Percentiles rank a stretch among this genome's conserved stretches.
phyloP scores from a whole-genome alignment of 1,140 invertebrate species.

The Heliconius himera region DNA sequence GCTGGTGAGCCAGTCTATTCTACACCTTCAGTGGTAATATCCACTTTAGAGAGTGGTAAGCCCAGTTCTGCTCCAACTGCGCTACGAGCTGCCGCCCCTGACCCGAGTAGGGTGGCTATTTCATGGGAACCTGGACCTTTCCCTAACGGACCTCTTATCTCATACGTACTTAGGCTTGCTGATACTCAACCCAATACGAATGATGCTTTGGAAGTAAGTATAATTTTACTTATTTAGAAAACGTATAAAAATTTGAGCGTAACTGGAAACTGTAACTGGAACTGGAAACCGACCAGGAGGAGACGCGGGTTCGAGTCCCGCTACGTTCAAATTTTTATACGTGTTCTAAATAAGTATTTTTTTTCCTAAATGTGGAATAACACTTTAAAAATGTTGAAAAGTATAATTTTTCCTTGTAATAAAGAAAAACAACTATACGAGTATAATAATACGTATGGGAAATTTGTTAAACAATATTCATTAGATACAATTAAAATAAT shows the following conservation, averaged over 20 bases:
- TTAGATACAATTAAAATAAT: too few species aligned
- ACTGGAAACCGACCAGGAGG: too few species aligned
- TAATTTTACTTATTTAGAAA: too few species aligned
- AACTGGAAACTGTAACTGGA: too few species aligned
- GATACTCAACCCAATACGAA: slow-evolving; percentile 83
- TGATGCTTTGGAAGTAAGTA: slow-evolving; percentile 84
- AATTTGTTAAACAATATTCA: too few species aligned
- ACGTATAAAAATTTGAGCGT: too few species aligned
- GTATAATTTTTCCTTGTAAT: not conserved
- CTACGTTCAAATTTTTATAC: too few species aligned
- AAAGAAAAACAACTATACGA: too few species aligned
- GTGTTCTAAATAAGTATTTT: too few species aligned
- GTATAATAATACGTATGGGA: too few species aligned
- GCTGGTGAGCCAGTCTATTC: slow-evolving; percentile 89
- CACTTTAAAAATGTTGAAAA: slow-evolving; percentile 11
- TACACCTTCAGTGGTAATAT: slow-evolving; percentile 89
- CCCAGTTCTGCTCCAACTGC: slow-evolving; percentile 88
- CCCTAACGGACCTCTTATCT: slow-evolving; percentile 92
- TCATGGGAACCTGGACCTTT: slow-evolving; percentile 94
- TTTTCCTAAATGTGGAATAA: too few species aligned
- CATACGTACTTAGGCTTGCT: slow-evolving; percentile 89
- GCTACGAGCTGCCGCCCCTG: slow-evolving; percentile 89
- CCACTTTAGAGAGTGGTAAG: slow-evolving; percentile 87
- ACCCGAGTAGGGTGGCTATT: slow-evolving; percentile 91
- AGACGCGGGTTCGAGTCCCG: too few species aligned